Evolutionary conservation across 2,797 vertebrate genomes (phyloP).

Genomic region (Falco naumanni): DNA sequence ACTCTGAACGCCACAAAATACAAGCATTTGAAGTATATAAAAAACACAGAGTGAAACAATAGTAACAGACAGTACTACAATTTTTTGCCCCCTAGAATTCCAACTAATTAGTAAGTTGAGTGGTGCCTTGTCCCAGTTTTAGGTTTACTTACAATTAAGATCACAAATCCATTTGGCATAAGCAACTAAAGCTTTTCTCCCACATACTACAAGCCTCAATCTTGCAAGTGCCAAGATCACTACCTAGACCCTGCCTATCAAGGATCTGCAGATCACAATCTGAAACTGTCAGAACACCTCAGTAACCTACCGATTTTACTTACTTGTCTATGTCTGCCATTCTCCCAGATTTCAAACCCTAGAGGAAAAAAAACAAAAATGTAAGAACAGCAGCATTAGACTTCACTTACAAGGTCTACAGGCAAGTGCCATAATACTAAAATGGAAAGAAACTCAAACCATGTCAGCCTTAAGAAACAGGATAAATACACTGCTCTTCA

Average conservation of each 20-base stretch:
- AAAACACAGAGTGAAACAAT: neutral
- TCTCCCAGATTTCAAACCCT: constrained; percentile 81
- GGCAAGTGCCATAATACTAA: neutral
- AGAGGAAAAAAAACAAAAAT: neutral
- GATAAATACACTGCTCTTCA: neutral
- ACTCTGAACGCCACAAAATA: neutral
- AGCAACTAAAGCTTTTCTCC: neutral
- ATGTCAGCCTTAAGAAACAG: neutral
- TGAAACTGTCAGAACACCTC: neutral
- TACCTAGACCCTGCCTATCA: neutral
- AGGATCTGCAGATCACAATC: neutral
- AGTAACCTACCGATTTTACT: constrained; percentile 74
- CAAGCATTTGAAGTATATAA: fast-evolving
- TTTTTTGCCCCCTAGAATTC: neutral
- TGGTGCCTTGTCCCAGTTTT: neutral
- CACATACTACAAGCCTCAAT: neutral
- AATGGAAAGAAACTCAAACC: neutral
- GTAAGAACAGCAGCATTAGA: neutral
- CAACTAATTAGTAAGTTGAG: neutral
- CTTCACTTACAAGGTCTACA: neutral
- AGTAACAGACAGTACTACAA: neutral
- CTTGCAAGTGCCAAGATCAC: neutral
- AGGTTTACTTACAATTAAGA: neutral
- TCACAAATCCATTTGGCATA: neutral
- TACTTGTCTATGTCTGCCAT: constrained; percentile 99